A percentile compares a stretch with the other conserved stretches of the same genome.
Evolutionary conservation across 2,888 invertebrate genomes (phyloP).

Genomic region (Heliconius aoede): DNA sequence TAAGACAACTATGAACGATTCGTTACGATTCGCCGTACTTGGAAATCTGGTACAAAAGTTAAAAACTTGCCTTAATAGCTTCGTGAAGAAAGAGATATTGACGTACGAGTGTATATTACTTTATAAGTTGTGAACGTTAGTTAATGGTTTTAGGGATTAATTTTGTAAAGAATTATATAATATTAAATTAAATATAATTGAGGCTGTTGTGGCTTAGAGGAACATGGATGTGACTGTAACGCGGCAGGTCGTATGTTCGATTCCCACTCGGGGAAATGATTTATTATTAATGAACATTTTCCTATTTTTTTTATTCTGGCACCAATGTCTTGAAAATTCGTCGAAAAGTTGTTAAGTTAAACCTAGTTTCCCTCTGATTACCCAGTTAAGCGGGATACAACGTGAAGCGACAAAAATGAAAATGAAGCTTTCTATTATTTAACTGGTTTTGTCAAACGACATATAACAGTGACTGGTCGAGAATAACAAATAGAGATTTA

Average conservation of each 20-base stretch:
- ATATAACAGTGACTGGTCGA: neutral
- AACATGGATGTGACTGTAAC: no score
- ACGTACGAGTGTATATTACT: neutral
- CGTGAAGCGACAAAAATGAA: neutral
- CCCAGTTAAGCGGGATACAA: no score
- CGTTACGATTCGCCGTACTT: conserved; percentile 34
- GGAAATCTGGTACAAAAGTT: conserved; percentile 27
- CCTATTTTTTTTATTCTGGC: no score
- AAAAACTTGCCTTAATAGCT: conserved; percentile 19
- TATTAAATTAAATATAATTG: no score
- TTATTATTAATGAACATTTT: no score
- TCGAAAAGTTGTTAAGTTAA: no score
- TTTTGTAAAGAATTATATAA: neutral
- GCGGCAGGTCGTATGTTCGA: no score
- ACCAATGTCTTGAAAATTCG: no score
- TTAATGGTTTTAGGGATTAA: neutral
- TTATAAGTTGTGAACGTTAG: neutral
- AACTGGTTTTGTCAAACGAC: neutral
- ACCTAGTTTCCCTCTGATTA: no score
- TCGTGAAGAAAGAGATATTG: neutral
- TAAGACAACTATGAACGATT: conserved; percentile 34
- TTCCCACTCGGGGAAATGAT: no score
- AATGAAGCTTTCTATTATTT: neutral
- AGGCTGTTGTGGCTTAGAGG: no score
- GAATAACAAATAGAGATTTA: conserved; percentile 25